A percentile compares a stretch with the other conserved stretches of the same genome.
Evolutionary conservation across 1,140 invertebrate genomes (phyloP).

Genomic region (Coptotermes formosanus): DNA sequence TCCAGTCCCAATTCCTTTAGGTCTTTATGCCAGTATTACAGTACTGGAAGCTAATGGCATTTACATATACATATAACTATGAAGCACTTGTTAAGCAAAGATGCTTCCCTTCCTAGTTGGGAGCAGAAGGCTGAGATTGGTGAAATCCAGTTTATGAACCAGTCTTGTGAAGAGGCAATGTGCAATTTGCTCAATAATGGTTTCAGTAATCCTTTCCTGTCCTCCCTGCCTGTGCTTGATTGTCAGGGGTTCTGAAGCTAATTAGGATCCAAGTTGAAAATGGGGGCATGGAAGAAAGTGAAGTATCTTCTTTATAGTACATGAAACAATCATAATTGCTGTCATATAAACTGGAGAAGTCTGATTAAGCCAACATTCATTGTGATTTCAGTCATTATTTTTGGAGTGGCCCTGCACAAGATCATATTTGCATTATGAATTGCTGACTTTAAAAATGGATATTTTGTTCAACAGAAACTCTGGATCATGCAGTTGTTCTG

Average conservation of each 20-base stretch:
- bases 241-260: constrained; percentile 14
- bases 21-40: constrained; percentile 8
- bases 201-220: neutral
- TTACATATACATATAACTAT: neutral
- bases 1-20: constrained; percentile 10
- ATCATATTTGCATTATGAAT: too few relatives aligned
- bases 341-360: neutral
- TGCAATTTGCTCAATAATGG: constrained; percentile 16
- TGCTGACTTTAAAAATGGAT: too few relatives aligned
- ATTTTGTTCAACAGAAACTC: too few relatives aligned
- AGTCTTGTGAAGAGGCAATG: neutral
- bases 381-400: too few relatives aligned
- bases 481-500: too few relatives aligned
- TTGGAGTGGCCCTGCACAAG: too few relatives aligned
- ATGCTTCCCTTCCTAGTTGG: neutral
- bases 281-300: neutral
- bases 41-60: constrained; percentile 13
- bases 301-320: neutral
- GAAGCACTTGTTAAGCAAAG: neutral
- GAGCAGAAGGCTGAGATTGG: neutral
- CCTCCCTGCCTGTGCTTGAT: constrained; percentile 1
- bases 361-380: too few relatives aligned
- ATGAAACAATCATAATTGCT: neutral
- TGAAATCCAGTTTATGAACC: neutral
- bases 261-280: neutral